Conservation (phyloP, 2,888 invertebrate genomes). For the Drosophila nigricruria region DNA sequence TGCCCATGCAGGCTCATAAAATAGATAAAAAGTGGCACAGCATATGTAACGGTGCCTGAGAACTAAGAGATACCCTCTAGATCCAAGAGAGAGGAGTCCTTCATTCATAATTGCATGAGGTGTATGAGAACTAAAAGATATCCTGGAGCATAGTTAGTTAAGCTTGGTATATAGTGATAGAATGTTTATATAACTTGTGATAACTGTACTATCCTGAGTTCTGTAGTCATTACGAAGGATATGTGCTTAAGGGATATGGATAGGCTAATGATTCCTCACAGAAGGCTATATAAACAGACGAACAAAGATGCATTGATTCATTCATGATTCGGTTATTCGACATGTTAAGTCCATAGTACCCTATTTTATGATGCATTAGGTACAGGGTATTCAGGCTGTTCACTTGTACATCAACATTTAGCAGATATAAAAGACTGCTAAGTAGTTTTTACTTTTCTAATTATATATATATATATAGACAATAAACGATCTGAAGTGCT, state of each 20-base stretch:
- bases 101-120: not conserved
- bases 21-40: slow-evolving; percentile 14
- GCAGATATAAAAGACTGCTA: not conserved
- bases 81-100: not conserved
- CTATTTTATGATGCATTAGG: not conserved
- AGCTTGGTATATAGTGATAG: not conserved
- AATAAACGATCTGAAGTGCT: not conserved
- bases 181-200: not conserved
- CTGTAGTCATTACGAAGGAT: no score
- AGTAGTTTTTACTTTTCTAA: not conserved
- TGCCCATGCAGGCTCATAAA: slow-evolving; percentile 13
- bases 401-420: not conserved
- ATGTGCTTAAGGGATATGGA: no score
- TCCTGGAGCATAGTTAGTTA: not conserved
- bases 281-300: no score
- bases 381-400: not conserved
- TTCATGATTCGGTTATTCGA: no score
- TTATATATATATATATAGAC: not conserved
- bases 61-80: not conserved
- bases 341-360: not conserved
- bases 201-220: no score
- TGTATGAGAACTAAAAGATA: not conserved
- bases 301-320: not conserved
- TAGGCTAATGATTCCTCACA: no score
- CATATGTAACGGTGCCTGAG: slow-evolving; percentile 1